A percentile compares a stretch with the other conserved stretches of the same genome.
These are phyloP conservation scores for Onychomys torridus DNA, from an alignment of 2,797 vertebrate species.

Conservation along the genomic window DNA sequence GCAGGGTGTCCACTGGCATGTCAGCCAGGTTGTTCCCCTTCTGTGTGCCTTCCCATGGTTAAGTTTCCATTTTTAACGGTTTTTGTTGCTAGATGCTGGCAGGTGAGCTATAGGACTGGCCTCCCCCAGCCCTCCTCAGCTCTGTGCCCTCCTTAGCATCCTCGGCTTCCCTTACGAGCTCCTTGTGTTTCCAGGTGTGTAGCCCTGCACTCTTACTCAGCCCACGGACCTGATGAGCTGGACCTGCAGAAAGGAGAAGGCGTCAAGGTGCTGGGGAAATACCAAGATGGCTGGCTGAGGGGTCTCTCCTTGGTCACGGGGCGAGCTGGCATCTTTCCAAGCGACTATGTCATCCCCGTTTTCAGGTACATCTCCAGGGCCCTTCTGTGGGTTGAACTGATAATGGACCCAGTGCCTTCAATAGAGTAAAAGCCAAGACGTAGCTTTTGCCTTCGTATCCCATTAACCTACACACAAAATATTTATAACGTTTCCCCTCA, in stretches of 20 bases:
- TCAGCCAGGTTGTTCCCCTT: not conserved
- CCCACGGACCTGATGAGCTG: constrained; percentile 92
- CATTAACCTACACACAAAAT: not conserved
- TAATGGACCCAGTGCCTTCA: not conserved
- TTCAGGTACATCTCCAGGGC: constrained; percentile 90
- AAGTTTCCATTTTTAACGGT: not conserved
- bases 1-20: not conserved
- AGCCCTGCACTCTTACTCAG: constrained; percentile 92
- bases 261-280: constrained; percentile 94
- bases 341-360: constrained; percentile 94
- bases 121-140: not conserved
- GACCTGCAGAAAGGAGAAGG: constrained; percentile 97
- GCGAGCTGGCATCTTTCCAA: constrained; percentile 95
- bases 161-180: constrained; percentile 40
- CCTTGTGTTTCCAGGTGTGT: constrained; percentile 90
- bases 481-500: not conserved
- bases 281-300: constrained; percentile 95
- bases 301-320: constrained; percentile 95
- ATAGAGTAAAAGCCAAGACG: not conserved
- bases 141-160: not conserved
- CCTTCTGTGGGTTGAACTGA: not conserved
- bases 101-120: not conserved
- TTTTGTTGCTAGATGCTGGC: not conserved
- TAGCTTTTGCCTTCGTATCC: not conserved
- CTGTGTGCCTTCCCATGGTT: not conserved